These are phyloP conservation scores for Hesperia comma DNA, from an alignment of 2,888 invertebrate genomes.

Conservation along the genomic window DNA sequence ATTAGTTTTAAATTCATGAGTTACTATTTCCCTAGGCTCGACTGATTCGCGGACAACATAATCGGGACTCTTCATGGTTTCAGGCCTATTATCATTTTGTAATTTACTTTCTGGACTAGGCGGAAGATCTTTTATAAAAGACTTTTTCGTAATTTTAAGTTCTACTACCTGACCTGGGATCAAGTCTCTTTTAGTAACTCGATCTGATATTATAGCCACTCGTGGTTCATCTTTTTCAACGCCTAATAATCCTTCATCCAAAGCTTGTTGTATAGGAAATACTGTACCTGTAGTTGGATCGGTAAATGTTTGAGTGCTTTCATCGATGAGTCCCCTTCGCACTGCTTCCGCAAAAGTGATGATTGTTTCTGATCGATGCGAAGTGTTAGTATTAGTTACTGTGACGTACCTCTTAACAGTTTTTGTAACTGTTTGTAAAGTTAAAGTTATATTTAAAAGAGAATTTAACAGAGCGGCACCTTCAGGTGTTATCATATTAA, in stretches of 20 bases:
- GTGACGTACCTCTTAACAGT: conserved; percentile 92
- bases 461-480: conserved; percentile 94
- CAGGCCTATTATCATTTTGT: conserved; percentile 79
- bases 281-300: conserved; percentile 89
- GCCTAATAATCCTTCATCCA: conserved; percentile 88
- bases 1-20: conserved; percentile 67
- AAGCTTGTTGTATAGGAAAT: conserved; percentile 90
- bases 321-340: conserved; percentile 90
- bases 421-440: conserved; percentile 93
- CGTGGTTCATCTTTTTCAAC: conserved; percentile 83
- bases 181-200: conserved; percentile 66
- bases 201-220: conserved; percentile 71
- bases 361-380: conserved; percentile 82
- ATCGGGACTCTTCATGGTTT: conserved; percentile 84
- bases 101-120: conserved; percentile 77
- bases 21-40: conserved; percentile 56
- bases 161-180: conserved; percentile 78
- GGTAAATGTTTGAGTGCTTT: conserved; percentile 88
- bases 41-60: conserved; percentile 58
- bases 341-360: conserved; percentile 92
- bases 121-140: conserved; percentile 76
- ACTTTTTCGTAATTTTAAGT: conserved; percentile 80
- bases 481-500: conserved; percentile 92
- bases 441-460: conserved; percentile 93
- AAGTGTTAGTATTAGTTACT: conserved; percentile 86